A percentile compares a stretch with the other conserved stretches of the same genome.
phyloP scores from a whole-genome alignment of 2,797 vertebrate genomes.

The Tauraco hartlaubi region DNA sequence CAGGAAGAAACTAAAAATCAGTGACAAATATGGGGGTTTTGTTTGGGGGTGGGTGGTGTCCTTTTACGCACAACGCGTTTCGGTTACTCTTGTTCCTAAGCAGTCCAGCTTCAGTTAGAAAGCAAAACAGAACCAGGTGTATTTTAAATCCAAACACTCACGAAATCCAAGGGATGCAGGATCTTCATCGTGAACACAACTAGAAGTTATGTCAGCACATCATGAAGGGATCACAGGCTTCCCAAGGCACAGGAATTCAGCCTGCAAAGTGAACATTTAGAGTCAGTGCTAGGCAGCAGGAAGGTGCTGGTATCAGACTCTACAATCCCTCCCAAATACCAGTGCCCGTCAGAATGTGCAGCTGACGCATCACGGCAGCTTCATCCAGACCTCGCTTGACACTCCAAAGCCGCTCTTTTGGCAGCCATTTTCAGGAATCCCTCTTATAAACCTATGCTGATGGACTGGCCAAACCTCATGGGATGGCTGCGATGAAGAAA shows the following conservation, averaged over 20 bases:
- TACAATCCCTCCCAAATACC: neutral
- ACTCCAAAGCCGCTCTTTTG: neutral
- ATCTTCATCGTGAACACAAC: neutral
- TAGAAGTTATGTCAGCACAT: neutral
- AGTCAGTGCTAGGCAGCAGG: neutral
- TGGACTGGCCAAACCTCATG: neutral
- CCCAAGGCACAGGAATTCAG: neutral
- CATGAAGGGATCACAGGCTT: neutral
- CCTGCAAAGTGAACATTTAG: neutral
- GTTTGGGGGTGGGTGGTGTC: too few species aligned
- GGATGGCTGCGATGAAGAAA: neutral
- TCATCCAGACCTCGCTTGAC: neutral
- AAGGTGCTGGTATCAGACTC: neutral
- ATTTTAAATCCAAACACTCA: conserved; percentile 12
- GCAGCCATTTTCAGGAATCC: neutral
- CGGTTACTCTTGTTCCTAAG: conserved; percentile 23
- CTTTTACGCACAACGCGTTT: conserved; percentile 16
- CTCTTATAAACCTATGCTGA: neutral
- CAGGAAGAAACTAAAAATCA: conserved; percentile 54
- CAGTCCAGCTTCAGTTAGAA: conserved; percentile 8
- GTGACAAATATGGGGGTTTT: neutral
- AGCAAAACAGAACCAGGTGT: conserved; percentile 56
- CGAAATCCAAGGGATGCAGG: neutral
- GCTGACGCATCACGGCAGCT: neutral
- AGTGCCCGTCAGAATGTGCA: neutral